Base-by-base conservation (phyloP, 2,888 invertebrate genomes). In the Molanna angustata region DNA sequence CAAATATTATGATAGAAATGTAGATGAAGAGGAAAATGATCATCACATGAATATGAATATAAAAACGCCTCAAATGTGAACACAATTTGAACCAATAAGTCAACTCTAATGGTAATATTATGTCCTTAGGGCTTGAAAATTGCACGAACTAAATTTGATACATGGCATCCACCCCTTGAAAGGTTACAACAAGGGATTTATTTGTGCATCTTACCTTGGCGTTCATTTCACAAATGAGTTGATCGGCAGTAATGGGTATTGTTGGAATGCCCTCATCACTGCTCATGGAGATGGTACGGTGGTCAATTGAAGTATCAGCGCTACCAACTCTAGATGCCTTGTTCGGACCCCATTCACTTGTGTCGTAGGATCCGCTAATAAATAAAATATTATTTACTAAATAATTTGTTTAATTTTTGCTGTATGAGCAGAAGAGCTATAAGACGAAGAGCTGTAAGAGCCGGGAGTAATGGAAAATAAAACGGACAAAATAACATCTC, bases 281-380 rank as follows among this genome's bases (percentile, higher is more conserved):
- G 41, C 83, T 83, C 61, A 84, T 69, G 48, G 83, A 83, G 57
- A 81, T 83, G 13, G 82, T 82, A 61, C 84, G 74, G 54, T 76
- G 71, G 40, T 84, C 84, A 62, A 80, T 80, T 14, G 55, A 58
- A 13, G 58, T 58, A 32, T 58, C 56, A 4, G 47, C 53, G 20
- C 58, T 58, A 14, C 52, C 46, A 2, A 37, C 43, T 14, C 47
- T 16, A 3, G 39, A 32, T 1, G 51, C 19, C n/a, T n/a, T n/a
- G 22, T 40, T 17, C 2, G 31, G 20, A 9, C 32, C 46, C 27
- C 35, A 49, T 14, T 58, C 58, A 13, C 39, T 49, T 3, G 33
- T 49, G 14, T 58, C 58, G 31, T 52, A 56, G n/a, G 58, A 58
- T 2, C 56, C 56, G 21, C 58, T 58, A 20, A 14, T 49, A 43